Percentiles rank a stretch among this genome's conserved stretches.
phyloP scores from a whole-genome alignment of 2,888 invertebrate genomes.

The Ochropacha duplaris region DNA sequence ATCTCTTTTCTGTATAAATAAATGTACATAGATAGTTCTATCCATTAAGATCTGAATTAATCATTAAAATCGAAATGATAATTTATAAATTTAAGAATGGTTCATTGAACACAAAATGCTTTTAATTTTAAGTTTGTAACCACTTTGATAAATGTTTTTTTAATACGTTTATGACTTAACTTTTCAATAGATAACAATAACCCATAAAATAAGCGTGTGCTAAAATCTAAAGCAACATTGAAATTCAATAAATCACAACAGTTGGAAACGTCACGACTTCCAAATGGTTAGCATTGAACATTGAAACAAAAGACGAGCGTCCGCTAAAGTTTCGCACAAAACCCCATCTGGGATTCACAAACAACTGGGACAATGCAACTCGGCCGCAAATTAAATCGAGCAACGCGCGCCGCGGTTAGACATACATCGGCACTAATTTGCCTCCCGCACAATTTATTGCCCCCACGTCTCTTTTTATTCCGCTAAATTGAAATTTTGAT shows the following conservation, averaged over 20 bases:
- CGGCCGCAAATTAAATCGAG: constrained; percentile 59
- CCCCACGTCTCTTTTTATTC: constrained; percentile 51
- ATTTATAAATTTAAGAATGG: too few relatives aligned
- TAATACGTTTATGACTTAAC: too few relatives aligned
- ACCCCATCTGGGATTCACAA: constrained; percentile 50
- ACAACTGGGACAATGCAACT: constrained; percentile 60
- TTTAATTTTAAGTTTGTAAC: neutral
- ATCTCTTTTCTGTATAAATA: too few relatives aligned
- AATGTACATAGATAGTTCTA: too few relatives aligned
- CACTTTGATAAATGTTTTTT: too few relatives aligned
- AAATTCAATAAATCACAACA: constrained; percentile 49
- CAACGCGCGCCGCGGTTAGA: constrained; percentile 46
- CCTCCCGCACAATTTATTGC: constrained; percentile 56
- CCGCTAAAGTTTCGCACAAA: constrained; percentile 45
- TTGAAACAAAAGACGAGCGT: constrained; percentile 53
- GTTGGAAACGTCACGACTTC: constrained; percentile 34
- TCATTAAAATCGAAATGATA: too few relatives aligned
- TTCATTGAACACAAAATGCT: neutral
- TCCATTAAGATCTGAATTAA: too few relatives aligned
- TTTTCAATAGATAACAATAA: neutral
- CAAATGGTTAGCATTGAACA: constrained; percentile 42
- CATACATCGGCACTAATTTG: constrained; percentile 65
- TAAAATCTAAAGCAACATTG: constrained; percentile 22
- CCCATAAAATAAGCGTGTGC: neutral
- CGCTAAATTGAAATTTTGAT: constrained; percentile 45